Percentiles rank a stretch among this genome's conserved stretches.
These are phyloP conservation scores for Conistra vaccinii DNA, from an alignment of 2,888 invertebrate genomes.

Conservation along the genomic window DNA sequence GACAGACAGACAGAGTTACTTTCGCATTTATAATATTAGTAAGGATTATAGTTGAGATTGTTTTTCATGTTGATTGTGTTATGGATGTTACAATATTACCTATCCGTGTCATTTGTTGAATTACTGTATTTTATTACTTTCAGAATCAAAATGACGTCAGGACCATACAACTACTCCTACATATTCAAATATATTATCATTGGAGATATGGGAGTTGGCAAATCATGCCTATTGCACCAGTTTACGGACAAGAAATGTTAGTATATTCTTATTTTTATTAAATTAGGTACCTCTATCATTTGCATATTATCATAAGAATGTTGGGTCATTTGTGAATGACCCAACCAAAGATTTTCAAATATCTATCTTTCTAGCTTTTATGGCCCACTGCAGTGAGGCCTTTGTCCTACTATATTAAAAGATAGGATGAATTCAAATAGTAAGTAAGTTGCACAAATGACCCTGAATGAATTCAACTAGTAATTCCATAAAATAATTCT, in stretches of 20 bases:
- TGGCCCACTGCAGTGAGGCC: too few species aligned
- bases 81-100: not conserved
- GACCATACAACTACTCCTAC: constrained; percentile 99
- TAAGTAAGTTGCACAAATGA: too few species aligned
- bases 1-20: too few species aligned
- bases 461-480: too few species aligned
- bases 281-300: too few species aligned
- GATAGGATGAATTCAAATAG: too few species aligned
- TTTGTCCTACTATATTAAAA: too few species aligned
- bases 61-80: not conserved
- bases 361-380: too few species aligned
- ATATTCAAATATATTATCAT: constrained; percentile 99
- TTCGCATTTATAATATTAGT: too few species aligned
- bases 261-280: constrained; percentile 77
- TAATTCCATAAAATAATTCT: too few species aligned
- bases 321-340: too few species aligned
- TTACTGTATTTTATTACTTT: constrained; percentile 47
- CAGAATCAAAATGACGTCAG: constrained; percentile 95
- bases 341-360: too few species aligned
- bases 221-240: constrained; percentile 99
- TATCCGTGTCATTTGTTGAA: not conserved
- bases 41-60: not conserved
- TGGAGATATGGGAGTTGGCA: constrained; percentile 99
- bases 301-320: not conserved
- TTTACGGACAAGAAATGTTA: constrained; percentile 99